Evolutionary conservation across 2,113 vertebrate species (phyloP), one percentile per base, ranked within the genome.

Genomic region (Symphodus melops): DNA sequence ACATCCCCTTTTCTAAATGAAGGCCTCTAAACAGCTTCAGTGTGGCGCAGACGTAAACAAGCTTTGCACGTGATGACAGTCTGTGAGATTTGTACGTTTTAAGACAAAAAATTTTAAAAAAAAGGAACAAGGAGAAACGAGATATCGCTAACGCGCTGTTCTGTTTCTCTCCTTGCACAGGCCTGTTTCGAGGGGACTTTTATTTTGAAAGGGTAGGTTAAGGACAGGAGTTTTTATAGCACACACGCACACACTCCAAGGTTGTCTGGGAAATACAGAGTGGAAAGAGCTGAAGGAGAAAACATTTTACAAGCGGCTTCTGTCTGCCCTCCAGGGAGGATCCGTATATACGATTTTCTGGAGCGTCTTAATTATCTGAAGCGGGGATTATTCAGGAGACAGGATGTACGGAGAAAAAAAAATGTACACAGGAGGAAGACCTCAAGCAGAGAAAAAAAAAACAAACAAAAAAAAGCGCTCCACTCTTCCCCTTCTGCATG

Each of bases 31-130:
- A 56, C 21, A 19, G 52, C 23, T 44, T 67, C 28, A 21, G 14
- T 13, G 55, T 36, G 20, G 68, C 60, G 60, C 23, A 56, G 57
- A 58, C 25, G 46, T 13, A 53, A 59, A 11, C 54, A 44, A 61
- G 42, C 42, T 1, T 12, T 42, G 8, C 4, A 19, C 16, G 4
- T 8, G 17, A 48, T 19, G 19, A 10, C 11, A 41, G 39, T 41
- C 3, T 6, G 5, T 33, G 28, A 19, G 16, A 19, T 48, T 5
- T 48, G 28, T 5, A 33, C 4, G 16, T 17, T 48, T 17, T 17
- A 48, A 10, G 11, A 10, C 9, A 41, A 33, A 2, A 33, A 33
- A n/a, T n/a, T n/a, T n/a, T n/a, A 4, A 33, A 33, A 33, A 33
- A 33, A 5, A 33, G 28, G 5, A 33, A 33, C 5, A 25, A 25